phyloP scores from a whole-genome alignment of 2,113 vertebrate species.

The Megaleporinus macrocephalus region DNA sequence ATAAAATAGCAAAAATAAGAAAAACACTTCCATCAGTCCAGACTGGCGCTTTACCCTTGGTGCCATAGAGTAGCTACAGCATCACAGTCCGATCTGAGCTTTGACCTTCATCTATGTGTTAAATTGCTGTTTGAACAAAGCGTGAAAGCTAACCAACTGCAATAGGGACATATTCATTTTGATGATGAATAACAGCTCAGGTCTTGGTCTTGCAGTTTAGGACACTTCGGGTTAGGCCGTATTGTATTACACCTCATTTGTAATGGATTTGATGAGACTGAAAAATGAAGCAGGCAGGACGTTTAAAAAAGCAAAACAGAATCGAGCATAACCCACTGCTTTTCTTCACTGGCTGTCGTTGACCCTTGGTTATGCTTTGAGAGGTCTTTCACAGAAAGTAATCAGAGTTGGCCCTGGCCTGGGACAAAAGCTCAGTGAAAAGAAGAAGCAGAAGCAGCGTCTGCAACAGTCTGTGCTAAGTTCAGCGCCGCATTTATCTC shows the following conservation, averaged over 20 bases:
- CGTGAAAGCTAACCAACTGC: background rate
- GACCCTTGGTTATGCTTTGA: background rate
- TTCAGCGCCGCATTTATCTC: constrained; percentile 14
- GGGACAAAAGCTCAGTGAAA: constrained; percentile 14
- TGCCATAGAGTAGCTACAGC: too few relatives aligned
- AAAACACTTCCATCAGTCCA: too few relatives aligned
- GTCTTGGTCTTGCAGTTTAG: too few relatives aligned
- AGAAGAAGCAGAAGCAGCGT: background rate
- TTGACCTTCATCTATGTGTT: background rate
- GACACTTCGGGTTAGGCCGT: too few relatives aligned
- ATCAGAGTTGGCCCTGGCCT: constrained; percentile 2
- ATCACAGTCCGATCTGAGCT: too few relatives aligned
- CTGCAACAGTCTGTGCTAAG: background rate
- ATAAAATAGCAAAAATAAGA: too few relatives aligned
- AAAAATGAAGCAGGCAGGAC: background rate
- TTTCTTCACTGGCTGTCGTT: background rate
- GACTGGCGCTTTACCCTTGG: too few relatives aligned
- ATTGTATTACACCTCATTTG: background rate
- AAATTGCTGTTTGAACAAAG: background rate
- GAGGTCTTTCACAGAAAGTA: background rate
- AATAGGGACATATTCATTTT: background rate
- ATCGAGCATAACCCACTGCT: background rate
- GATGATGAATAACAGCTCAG: background rate
- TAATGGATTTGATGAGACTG: background rate
- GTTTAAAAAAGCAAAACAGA: background rate